Evolutionary conservation across 2,797 vertebrate species (phyloP).

Genomic region (Lepus townsendii): DNA sequence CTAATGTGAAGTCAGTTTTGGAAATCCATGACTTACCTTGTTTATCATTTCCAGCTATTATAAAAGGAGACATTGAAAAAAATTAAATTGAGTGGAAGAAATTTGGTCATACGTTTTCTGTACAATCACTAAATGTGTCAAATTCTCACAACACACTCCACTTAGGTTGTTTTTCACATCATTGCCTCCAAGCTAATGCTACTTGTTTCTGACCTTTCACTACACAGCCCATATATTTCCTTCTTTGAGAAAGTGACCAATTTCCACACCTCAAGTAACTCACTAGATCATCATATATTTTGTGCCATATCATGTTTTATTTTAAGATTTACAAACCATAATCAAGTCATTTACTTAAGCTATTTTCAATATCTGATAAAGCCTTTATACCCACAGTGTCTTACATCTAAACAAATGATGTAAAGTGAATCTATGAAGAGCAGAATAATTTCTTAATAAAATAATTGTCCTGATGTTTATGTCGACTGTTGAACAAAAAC

Average conservation of each 20-base stretch:
- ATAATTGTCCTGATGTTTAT: slow-evolving; percentile 37
- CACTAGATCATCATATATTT: neutral
- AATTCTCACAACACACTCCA: neutral
- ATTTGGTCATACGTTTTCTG: neutral
- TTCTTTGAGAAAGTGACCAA: slow-evolving; percentile 8
- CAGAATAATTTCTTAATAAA: slow-evolving; percentile 22
- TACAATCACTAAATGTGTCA: neutral
- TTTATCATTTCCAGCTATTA: neutral
- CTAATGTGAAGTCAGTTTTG: neutral
- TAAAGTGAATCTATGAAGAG: slow-evolving; percentile 43
- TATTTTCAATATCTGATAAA: neutral
- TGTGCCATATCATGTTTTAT: neutral
- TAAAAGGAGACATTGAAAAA: neutral
- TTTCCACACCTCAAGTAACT: neutral
- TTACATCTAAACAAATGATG: slow-evolving; percentile 9
- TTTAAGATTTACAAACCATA: slow-evolving; percentile 13
- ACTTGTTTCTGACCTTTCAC: neutral
- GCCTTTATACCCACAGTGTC: neutral
- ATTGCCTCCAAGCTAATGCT: neutral
- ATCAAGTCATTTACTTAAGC: neutral
- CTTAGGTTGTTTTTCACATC: neutral
- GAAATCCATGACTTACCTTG: neutral
- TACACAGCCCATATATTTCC: neutral
- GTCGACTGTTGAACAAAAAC: neutral
- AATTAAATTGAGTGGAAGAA: neutral